phyloP scores from a whole-genome alignment of 2,797 vertebrate species.

The Otolemur crassicaudatus region DNA sequence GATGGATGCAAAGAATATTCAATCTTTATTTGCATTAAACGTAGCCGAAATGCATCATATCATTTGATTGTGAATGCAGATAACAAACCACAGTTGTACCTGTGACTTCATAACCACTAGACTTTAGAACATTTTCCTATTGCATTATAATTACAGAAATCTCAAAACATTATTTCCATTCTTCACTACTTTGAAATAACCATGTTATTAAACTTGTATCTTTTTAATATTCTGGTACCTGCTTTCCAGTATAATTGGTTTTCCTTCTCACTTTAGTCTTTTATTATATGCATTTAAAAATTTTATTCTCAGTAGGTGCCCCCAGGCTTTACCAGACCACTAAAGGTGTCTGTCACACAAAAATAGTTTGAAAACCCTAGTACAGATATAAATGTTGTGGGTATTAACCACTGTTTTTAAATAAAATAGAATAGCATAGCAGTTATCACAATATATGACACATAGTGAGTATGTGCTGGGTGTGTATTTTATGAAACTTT shows the following conservation, averaged over 20 bases:
- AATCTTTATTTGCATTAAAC: not conserved
- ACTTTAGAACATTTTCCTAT: not conserved
- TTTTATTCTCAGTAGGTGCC: not conserved
- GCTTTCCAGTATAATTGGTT: not conserved
- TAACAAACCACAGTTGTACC: not conserved
- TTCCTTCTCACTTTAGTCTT: not conserved
- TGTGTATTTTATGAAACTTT: not conserved
- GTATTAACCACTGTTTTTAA: not conserved
- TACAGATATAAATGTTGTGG: not conserved
- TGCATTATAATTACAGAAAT: not conserved
- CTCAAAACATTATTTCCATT: not conserved
- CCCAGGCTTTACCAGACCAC: not conserved
- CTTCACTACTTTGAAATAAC: not conserved
- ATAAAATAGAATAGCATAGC: not conserved
- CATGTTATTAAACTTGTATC: not conserved
- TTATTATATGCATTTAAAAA: not conserved
- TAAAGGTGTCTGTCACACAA: not conserved
- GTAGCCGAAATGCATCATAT: not conserved
- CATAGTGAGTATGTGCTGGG: not conserved
- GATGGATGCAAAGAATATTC: not conserved
- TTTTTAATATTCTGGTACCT: constrained; percentile 13
- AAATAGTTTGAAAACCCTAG: not conserved
- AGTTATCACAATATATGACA: accelerated
- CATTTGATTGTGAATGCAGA: not conserved
- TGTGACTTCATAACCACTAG: not conserved